Conservation (phyloP, 1,140 invertebrate species). For the Hypsibius dujardini region DNA sequence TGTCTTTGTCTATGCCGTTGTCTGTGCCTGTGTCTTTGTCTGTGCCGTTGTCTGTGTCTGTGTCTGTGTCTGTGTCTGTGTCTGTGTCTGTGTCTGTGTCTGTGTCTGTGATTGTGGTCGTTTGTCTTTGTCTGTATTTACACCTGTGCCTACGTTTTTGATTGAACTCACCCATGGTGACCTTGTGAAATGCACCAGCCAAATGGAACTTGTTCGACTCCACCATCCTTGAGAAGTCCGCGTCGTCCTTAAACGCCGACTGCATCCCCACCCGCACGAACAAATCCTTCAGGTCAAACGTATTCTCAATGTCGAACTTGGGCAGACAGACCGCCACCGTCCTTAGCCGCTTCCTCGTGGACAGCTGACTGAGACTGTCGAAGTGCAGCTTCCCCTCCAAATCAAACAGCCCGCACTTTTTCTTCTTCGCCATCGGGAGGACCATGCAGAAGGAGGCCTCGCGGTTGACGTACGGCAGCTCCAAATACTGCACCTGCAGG, state of each 20-base stretch:
- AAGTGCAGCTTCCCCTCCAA: not conserved
- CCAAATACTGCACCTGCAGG: not conserved
- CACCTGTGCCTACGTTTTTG: no score
- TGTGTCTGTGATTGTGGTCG: no score
- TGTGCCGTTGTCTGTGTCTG: no score
- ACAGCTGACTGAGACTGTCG: not conserved
- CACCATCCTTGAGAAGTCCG: not conserved
- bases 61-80: no score
- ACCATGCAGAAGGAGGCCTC: slow-evolving; percentile 5
- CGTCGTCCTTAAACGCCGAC: slow-evolving; percentile 23
- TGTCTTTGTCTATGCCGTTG: no score
- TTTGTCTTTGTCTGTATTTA: no score
- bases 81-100: no score
- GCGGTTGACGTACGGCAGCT: not conserved
- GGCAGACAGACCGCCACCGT: slow-evolving; percentile 26
- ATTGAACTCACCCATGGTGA: no score
- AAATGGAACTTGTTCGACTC: not conserved
- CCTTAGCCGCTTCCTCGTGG: not conserved
- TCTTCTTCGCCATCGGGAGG: not conserved
- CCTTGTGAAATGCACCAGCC: no score
- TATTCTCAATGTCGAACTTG: slow-evolving; percentile 26
- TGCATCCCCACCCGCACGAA: slow-evolving; percentile 25
- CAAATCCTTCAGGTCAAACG: slow-evolving; percentile 21
- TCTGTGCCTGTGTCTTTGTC: no score
- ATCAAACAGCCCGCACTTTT: not conserved